Base-by-base conservation (phyloP, 2,888 invertebrate genomes). In the Altica lythri region DNA sequence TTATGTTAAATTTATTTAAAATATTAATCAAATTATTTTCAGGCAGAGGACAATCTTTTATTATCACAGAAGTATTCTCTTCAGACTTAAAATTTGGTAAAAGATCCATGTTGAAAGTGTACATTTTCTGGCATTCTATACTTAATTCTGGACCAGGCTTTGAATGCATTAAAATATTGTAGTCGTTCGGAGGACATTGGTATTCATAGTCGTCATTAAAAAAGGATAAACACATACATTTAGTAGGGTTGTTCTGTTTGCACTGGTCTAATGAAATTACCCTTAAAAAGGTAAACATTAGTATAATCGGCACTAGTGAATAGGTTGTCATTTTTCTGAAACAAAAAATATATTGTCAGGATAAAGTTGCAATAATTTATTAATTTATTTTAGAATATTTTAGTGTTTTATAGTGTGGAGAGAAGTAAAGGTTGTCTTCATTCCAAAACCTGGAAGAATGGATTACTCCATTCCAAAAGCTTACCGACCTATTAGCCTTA, bases 21-120 rank as follows among this genome's bases (percentile, higher is more conserved):
- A 82, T 76, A 47, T 80, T 76, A 63, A 75, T 77, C 50, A 83
- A 79, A 0, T 77, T 75, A 1, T 69, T 63, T 1, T 66, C 60
- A n/a, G 83, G 82, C 55, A 82, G 60, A 0, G 83, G 82, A 61
- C 84, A 83, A 64, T 78, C 79, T 64, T 77, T 79, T 63, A 83
- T 79, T 59, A 74, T 77, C 65, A 83, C 79, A 19, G 77, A 77
- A 59, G 79, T 76, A 55, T 80, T 73, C 60, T 69, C 68, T 53
- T 78, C 78, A 63, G 79, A 74, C 71, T 78, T 77, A 12, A 73
- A 53, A 69, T 78, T 77, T 60, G 81, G 80, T 62, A 83, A 66
- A 60, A 79, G 75, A 52, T 70, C 73, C 59, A 80, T 77, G 63
- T 80, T 77, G 49, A 62, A 63, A 2, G 30, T 25, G 13, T 51